phyloP scores from a whole-genome alignment of 2,113 vertebrate species.

The Gymnarchus niloticus region DNA sequence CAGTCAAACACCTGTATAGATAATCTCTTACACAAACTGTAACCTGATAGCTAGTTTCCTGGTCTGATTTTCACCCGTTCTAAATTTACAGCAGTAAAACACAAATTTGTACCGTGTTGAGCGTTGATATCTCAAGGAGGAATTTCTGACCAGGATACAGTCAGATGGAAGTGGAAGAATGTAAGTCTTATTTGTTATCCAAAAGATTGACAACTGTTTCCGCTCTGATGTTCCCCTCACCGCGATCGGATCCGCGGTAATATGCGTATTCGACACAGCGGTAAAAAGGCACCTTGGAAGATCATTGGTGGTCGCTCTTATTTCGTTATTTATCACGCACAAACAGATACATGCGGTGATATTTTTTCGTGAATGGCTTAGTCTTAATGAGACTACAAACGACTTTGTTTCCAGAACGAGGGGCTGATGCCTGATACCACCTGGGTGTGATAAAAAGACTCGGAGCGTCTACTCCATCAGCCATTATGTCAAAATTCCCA shows the following conservation, averaged over 20 bases:
- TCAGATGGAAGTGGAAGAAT: no score
- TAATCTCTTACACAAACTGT: no score
- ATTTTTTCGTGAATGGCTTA: slow-evolving; percentile 59
- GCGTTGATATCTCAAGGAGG: no score
- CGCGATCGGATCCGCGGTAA: not conserved
- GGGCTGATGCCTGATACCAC: slow-evolving; percentile 59
- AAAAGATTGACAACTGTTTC: no score
- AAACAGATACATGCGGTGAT: slow-evolving; percentile 21
- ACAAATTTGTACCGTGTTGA: not conserved
- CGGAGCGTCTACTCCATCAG: slow-evolving; percentile 43
- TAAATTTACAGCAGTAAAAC: not conserved
- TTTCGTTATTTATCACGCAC: slow-evolving; percentile 13
- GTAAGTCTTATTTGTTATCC: no score
- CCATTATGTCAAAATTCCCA: slow-evolving; percentile 45
- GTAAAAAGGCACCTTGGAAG: not conserved
- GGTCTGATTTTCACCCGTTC: not conserved
- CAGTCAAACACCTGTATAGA: not conserved
- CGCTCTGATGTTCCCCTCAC: not conserved
- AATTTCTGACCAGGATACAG: no score
- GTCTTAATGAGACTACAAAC: slow-evolving; percentile 39
- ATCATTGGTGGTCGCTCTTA: not conserved
- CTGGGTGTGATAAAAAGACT: slow-evolving; percentile 40
- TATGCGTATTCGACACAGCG: not conserved
- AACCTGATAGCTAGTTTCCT: not conserved
- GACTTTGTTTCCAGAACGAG: slow-evolving; percentile 47